Conservation (phyloP, 2,113 vertebrate genomes). For the Forbesichthys agassizii region DNA sequence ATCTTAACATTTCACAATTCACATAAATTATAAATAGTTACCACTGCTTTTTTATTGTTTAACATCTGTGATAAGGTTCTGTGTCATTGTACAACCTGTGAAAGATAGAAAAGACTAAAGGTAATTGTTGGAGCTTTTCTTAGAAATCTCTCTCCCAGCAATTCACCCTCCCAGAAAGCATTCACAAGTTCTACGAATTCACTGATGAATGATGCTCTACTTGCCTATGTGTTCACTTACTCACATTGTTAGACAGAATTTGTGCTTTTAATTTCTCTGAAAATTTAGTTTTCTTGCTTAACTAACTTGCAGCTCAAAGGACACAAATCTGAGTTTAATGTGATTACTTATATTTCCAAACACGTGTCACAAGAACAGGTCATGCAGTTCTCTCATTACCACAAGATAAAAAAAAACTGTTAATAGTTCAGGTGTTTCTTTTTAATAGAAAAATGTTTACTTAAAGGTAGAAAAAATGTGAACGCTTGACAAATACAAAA, state of each 20-base stretch:
- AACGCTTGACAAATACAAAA: conserved; percentile 63
- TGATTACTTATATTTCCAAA: conserved; percentile 44
- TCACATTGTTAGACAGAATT: conserved; percentile 62
- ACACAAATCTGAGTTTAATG: conserved; percentile 50
- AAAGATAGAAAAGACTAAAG: conserved; percentile 71
- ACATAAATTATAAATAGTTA: not conserved
- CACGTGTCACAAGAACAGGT: conserved; percentile 43
- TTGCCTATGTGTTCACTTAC: conserved; percentile 64
- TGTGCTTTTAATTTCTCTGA: conserved; percentile 42
- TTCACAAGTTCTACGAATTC: conserved; percentile 77
- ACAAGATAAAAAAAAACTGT: conserved; percentile 10
- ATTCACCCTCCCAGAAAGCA: conserved; percentile 76
- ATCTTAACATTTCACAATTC: conserved; percentile 19
- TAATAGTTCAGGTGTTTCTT: conserved; percentile 40
- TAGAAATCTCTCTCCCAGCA: conserved; percentile 78
- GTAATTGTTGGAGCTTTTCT: conserved; percentile 83
- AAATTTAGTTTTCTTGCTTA: conserved; percentile 20
- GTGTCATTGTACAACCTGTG: conserved; percentile 36
- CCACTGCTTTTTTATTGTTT: conserved; percentile 31
- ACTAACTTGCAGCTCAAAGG: conserved; percentile 42
- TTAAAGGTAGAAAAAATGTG: conserved; percentile 70
- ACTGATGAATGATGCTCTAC: conserved; percentile 72
- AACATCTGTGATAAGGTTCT: conserved; percentile 20
- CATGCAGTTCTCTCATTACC: conserved; percentile 13
- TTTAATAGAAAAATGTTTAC: conserved; percentile 77